phyloP scores from a whole-genome alignment of 2,888 invertebrate species.

The Hipparchia semele region DNA sequence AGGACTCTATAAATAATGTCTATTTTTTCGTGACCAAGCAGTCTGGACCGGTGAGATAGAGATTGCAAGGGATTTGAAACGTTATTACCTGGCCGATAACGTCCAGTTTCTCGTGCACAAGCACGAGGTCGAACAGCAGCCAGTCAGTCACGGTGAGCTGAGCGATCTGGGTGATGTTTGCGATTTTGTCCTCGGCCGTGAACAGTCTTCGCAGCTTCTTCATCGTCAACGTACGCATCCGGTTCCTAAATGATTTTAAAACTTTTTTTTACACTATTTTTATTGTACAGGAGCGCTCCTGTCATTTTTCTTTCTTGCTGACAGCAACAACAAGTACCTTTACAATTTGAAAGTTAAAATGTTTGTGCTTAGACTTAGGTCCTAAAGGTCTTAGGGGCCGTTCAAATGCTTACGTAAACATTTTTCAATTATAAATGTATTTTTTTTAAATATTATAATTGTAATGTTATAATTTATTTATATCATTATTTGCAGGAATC shows the following conservation, averaged over 20 bases:
- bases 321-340: not conserved
- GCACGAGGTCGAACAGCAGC: conserved; percentile 68
- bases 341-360: too few species aligned
- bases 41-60: conserved; percentile 25
- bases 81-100: conserved; percentile 61
- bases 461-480: too few species aligned
- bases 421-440: too few species aligned
- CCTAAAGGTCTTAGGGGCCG: too few species aligned
- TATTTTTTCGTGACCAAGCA: not conserved
- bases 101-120: conserved; percentile 72
- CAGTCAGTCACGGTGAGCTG: conserved; percentile 69
- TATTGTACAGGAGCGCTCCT: too few species aligned
- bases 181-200: conserved; percentile 54
- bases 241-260: conserved; percentile 52
- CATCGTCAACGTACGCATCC: conserved; percentile 65
- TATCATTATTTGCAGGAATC: too few species aligned
- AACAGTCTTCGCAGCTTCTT: conserved; percentile 67
- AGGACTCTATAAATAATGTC: not conserved
- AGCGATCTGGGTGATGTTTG: conserved; percentile 54
- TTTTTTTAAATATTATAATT: too few species aligned
- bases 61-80: not conserved
- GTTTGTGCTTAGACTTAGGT: too few species aligned
- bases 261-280: too few species aligned
- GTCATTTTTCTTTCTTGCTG: not conserved
- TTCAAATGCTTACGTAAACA: too few species aligned